Conservation (phyloP, 2,888 invertebrate genomes). For the Diarsia mendica region DNA sequence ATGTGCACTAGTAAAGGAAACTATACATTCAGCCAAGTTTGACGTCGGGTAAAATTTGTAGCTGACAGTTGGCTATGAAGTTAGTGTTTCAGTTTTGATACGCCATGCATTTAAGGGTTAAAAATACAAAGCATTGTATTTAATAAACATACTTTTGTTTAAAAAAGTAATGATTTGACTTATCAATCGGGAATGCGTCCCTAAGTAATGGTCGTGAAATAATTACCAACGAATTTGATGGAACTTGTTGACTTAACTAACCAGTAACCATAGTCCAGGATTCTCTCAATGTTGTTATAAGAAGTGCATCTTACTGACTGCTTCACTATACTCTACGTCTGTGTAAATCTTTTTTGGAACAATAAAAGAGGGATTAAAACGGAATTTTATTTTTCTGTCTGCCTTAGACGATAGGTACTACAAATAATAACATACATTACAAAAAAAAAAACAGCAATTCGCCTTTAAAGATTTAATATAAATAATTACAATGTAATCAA, state of each 20-base stretch:
- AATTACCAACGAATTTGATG: conserved; percentile 4
- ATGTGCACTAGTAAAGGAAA: too few relatives aligned
- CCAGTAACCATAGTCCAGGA: background rate
- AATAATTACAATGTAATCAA: conserved; percentile 87
- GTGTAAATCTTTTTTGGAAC: background rate
- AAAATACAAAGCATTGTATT: too few relatives aligned
- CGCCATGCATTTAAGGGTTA: too few relatives aligned
- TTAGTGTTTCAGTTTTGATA: too few relatives aligned
- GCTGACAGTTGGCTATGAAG: too few relatives aligned
- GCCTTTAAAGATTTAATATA: conserved; percentile 88
- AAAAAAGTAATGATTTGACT: too few relatives aligned
- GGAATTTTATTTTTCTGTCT: conserved; percentile 26
- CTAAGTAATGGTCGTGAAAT: conserved; percentile 1
- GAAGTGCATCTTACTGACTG: background rate
- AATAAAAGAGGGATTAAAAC: conserved; percentile 30
- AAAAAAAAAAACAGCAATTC: conserved; percentile 61
- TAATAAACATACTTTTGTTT: too few relatives aligned
- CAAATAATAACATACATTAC: conserved; percentile 32
- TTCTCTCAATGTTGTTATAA: conserved; percentile 10
- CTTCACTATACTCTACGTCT: conserved; percentile 12
- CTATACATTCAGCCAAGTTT: too few relatives aligned
- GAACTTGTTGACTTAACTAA: background rate
- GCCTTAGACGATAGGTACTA: too few relatives aligned
- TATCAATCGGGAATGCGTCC: too few relatives aligned
- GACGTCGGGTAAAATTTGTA: too few relatives aligned